phyloP scores from a whole-genome alignment of 23 tunicate genomes.

The Botrylloides violaceus region DNA sequence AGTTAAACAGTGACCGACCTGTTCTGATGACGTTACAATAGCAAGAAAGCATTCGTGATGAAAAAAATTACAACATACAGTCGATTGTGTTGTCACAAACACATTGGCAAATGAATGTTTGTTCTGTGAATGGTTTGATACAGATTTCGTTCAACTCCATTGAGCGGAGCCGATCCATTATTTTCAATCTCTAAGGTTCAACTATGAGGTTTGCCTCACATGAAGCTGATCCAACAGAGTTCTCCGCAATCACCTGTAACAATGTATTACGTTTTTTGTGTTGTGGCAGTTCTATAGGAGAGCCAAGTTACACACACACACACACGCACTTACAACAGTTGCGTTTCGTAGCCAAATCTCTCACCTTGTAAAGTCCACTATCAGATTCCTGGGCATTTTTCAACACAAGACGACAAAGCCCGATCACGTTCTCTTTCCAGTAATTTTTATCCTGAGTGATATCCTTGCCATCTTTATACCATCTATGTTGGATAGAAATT shows the following conservation, averaged over 20 bases:
- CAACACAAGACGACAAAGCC: conserved; percentile 78
- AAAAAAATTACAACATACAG: too few relatives aligned
- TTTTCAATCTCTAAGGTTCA: too few relatives aligned
- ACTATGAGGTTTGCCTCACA: conserved; percentile 50
- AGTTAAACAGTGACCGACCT: too few relatives aligned
- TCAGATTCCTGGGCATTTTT: conserved; percentile 39
- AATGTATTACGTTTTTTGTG: not conserved
- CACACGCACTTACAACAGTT: not conserved
- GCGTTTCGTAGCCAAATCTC: too few relatives aligned
- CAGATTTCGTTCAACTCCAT: too few relatives aligned
- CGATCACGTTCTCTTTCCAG: conserved; percentile 91
- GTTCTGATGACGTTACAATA: too few relatives aligned
- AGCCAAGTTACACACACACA: not conserved
- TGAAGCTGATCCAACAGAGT: conserved; percentile 47
- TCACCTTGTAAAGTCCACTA: conserved; percentile 69
- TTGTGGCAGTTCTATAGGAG: not conserved
- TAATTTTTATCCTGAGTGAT: conserved; percentile 51
- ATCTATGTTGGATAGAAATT: too few relatives aligned
- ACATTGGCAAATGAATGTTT: too few relatives aligned
- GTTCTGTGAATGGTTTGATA: too few relatives aligned
- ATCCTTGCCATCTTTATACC: conserved; percentile 71
- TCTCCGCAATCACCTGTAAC: conserved; percentile 65
- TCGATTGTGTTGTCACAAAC: too few relatives aligned
- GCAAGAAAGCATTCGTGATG: too few relatives aligned
- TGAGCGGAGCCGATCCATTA: too few relatives aligned